These are phyloP conservation scores for Reinhardtius hippoglossoides DNA, from an alignment of 2,113 vertebrate species.

Conservation along the genomic window DNA sequence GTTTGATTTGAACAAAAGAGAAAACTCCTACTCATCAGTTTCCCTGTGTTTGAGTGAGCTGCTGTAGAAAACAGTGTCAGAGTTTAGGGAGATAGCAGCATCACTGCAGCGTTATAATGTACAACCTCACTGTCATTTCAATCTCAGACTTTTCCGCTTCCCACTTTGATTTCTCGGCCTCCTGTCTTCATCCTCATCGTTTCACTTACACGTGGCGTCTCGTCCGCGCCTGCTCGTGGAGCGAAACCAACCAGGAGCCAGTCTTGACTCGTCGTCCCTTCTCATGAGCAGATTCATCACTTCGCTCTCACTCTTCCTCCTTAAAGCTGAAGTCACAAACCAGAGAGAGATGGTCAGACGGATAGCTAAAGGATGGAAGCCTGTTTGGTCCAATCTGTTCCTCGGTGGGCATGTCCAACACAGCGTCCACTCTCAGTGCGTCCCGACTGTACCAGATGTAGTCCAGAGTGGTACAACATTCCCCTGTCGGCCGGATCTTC, in stretches of 20 bases:
- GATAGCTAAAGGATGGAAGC: conserved; percentile 94
- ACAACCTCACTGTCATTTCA: background rate
- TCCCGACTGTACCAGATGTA: conserved; percentile 95
- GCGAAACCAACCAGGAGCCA: background rate
- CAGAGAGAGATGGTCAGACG: conserved; percentile 95
- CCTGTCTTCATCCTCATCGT: background rate
- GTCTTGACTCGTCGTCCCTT: background rate
- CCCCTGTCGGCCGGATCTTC: conserved; percentile 95
- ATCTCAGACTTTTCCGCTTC: background rate
- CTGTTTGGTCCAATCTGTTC: conserved; percentile 95
- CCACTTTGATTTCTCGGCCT: background rate
- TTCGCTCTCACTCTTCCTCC: conserved; percentile 75
- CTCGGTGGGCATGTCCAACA: conserved; percentile 90
- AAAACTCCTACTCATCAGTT: background rate
- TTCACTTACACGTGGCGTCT: background rate
- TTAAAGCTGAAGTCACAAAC: conserved; percentile 96
- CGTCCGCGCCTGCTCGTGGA: background rate
- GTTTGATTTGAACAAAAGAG: background rate
- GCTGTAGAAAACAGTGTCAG: background rate
- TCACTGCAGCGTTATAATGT: background rate
- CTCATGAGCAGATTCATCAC: fast-evolving
- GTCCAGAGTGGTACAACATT: conserved; percentile 93
- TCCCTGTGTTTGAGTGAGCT: background rate
- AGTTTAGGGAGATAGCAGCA: conserved; percentile 11
- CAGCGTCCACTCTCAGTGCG: conserved; percentile 84